These are phyloP conservation scores for Desmophyllum pertusum DNA, from an alignment of 92 coral and sea anemone species.

Conservation along the genomic window DNA sequence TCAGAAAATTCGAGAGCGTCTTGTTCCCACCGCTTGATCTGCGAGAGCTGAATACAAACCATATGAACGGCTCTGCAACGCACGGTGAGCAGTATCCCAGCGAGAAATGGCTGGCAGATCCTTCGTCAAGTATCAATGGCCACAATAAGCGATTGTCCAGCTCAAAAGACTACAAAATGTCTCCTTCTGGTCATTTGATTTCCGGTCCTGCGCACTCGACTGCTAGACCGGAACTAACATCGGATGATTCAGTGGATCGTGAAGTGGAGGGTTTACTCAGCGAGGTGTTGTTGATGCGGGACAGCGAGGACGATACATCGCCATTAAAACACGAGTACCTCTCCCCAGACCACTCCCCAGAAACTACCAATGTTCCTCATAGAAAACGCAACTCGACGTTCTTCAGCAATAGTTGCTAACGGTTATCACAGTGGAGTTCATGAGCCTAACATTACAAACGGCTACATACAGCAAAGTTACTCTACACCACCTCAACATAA, in stretches of 20 bases:
- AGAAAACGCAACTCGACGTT: background rate
- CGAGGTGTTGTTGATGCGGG: constrained; percentile 10
- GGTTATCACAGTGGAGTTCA: constrained; percentile 17
- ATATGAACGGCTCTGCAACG: background rate
- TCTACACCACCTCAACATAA: background rate
- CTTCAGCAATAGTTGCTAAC: constrained; percentile 3
- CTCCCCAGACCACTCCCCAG: background rate
- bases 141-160: background rate
- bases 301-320: constrained; percentile 39
- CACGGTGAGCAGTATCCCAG: background rate
- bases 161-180: constrained; percentile 3
- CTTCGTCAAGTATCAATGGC: background rate
- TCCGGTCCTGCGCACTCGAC: constrained; percentile 33
- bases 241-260: constrained; percentile 80
- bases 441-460: background rate
- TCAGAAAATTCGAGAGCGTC: constrained; percentile 31
- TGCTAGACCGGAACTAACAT: constrained; percentile 52
- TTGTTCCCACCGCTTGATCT: constrained; percentile 41
- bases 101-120: background rate
- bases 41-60: constrained; percentile 5
- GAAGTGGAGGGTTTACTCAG: constrained; percentile 73
- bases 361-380: background rate
- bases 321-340: constrained; percentile 9
- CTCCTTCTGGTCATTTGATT: constrained; percentile 23
- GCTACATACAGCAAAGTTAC: background rate